A percentile compares a stretch with the other conserved stretches of the same genome.
Evolutionary conservation across 2,888 invertebrate genomes (phyloP).

Genomic region (Agonopterix heracliana): DNA sequence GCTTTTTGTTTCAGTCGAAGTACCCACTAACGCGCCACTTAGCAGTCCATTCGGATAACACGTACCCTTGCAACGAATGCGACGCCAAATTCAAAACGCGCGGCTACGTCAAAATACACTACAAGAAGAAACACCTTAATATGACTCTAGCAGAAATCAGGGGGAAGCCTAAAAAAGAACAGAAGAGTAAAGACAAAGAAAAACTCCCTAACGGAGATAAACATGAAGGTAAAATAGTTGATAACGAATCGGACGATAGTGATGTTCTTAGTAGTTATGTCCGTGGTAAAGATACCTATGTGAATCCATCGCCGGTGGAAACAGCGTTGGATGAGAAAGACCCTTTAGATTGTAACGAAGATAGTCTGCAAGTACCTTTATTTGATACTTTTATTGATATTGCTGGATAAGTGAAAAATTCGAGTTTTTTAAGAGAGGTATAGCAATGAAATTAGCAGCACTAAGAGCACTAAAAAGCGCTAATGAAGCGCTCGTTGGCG

Average conservation of each 20-base stretch:
- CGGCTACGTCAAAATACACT: slow-evolving; percentile 41
- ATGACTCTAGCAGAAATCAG: slow-evolving; percentile 39
- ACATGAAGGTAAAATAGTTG: background rate
- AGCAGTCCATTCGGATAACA: slow-evolving; percentile 32
- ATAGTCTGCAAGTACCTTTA: slow-evolving; percentile 11
- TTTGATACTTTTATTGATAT: slow-evolving; percentile 25
- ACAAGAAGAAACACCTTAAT: slow-evolving; percentile 38
- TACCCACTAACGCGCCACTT: slow-evolving; percentile 40
- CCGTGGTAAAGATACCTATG: too few species aligned
- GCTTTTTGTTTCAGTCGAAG: slow-evolving; percentile 29
- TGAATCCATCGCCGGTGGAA: too few species aligned
- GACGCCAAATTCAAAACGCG: slow-evolving; percentile 39
- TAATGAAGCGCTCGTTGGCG: too few species aligned
- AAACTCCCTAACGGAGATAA: background rate
- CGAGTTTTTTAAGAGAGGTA: too few species aligned
- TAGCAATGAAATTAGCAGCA: too few species aligned
- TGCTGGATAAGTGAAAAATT: too few species aligned
- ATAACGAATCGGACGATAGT: too few species aligned
- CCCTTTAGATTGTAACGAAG: background rate
- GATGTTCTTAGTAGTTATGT: too few species aligned
- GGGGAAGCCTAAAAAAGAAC: slow-evolving; percentile 4
- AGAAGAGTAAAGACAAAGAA: slow-evolving; percentile 6
- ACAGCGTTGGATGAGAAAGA: too few species aligned
- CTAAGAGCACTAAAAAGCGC: too few species aligned
- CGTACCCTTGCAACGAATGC: slow-evolving; percentile 41